Percentiles rank a stretch among this genome's conserved stretches.
Evolutionary conservation across 2,797 vertebrate genomes (phyloP).

Genomic region (Eleutherodactylus coqui): DNA sequence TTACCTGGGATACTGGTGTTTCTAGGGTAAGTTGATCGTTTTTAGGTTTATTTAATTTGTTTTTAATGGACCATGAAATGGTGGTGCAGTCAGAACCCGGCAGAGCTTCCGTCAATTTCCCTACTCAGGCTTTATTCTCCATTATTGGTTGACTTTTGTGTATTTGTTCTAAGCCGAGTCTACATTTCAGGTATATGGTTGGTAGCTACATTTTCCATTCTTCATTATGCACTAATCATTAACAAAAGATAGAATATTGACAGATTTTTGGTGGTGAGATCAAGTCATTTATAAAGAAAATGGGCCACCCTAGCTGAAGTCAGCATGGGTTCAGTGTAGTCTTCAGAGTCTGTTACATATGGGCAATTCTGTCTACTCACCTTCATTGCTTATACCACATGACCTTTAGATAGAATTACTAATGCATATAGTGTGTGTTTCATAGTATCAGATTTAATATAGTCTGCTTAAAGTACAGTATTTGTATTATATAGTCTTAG

Average conservation of each 20-base stretch:
- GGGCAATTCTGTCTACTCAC: background rate
- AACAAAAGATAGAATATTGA: conserved; percentile 2
- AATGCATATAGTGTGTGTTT: background rate
- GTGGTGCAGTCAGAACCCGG: background rate
- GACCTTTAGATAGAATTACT: background rate
- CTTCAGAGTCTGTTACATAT: background rate
- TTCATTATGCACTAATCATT: conserved; percentile 5
- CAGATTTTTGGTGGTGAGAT: background rate
- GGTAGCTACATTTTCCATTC: background rate
- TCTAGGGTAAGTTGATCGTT: conserved; percentile 16
- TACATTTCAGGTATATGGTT: background rate
- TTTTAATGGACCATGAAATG: conserved; percentile 32
- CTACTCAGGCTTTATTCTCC: background rate
- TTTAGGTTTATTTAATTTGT: conserved; percentile 12
- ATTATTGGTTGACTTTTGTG: background rate
- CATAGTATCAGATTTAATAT: background rate
- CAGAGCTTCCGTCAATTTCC: background rate
- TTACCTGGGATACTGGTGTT: conserved; percentile 33
- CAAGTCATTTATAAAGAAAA: conserved; percentile 7
- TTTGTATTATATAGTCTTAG: background rate
- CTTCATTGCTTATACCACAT: background rate
- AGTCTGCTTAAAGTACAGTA: background rate
- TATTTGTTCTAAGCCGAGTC: background rate
- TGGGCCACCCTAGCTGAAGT: conserved; percentile 1
- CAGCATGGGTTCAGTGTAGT: background rate